A percentile compares a stretch with the other conserved stretches of the same genome.
Evolutionary conservation across 2,113 vertebrate species (phyloP).

Genomic region (Entelurus aequoreus): DNA sequence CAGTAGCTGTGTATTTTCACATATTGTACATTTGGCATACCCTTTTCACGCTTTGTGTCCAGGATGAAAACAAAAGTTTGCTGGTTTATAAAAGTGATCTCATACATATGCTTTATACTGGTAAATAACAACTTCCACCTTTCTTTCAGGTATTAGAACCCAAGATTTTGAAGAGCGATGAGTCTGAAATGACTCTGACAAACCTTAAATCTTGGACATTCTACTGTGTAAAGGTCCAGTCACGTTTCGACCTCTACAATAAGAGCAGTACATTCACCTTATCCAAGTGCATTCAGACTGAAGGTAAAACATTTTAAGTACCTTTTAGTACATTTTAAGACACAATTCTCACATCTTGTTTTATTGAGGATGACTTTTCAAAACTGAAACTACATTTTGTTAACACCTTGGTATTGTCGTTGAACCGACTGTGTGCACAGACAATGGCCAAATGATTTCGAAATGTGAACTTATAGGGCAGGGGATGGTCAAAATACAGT

Average conservation of each 20-base stretch:
- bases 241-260: not conserved
- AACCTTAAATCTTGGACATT: not conserved
- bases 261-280: not conserved
- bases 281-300: not conserved
- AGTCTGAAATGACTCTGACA: not conserved
- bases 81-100: not conserved
- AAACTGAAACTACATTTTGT: not conserved
- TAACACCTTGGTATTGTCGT: not conserved
- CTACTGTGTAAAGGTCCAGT: slow-evolving; percentile 7
- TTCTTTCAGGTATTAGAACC: not conserved
- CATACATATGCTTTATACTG: not conserved
- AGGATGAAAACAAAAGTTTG: too few relatives aligned
- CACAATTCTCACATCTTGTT: not conserved
- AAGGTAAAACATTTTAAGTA: not conserved
- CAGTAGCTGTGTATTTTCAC: too few relatives aligned
- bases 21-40: too few relatives aligned
- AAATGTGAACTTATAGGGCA: not conserved
- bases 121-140: not conserved
- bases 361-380: too few relatives aligned
- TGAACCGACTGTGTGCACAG: not conserved
- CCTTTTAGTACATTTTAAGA: not conserved
- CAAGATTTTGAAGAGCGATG: not conserved
- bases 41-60: too few relatives aligned
- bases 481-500: too few relatives aligned
- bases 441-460: not conserved